Percentiles rank a stretch among this genome's conserved stretches.
These are phyloP conservation scores for Gnathonemus echidnorhynchus DNA, from an alignment of 2,113 vertebrate genomes.

Conservation along the genomic window DNA sequence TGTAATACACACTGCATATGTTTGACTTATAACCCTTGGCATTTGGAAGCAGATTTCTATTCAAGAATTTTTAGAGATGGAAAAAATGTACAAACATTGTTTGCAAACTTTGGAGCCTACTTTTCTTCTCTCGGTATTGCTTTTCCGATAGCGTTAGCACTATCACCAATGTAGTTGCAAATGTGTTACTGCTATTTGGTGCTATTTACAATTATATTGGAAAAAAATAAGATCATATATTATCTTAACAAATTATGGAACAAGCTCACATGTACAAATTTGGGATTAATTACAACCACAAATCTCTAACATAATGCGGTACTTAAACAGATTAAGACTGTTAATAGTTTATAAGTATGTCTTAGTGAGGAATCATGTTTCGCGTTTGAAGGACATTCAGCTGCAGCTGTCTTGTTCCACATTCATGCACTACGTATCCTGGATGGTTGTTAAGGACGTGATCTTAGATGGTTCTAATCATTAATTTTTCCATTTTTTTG, in stretches of 20 bases:
- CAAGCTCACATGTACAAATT: neutral
- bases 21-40: slow-evolving; percentile 89
- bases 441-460: neutral
- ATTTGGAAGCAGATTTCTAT: slow-evolving; percentile 77
- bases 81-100: slow-evolving; percentile 17
- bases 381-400: neutral
- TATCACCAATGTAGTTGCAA: neutral
- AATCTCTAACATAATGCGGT: neutral
- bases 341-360: neutral
- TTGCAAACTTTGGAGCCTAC: neutral
- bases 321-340: neutral
- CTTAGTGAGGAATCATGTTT: neutral
- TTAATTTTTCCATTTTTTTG: neutral
- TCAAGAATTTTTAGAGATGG: slow-evolving; percentile 65
- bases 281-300: neutral
- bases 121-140: neutral
- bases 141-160: neutral
- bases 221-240: neutral
- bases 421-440: neutral
- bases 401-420: neutral
- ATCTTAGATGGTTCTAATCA: neutral
- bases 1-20: slow-evolving; percentile 80
- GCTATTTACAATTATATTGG: neutral
- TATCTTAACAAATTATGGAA: neutral
- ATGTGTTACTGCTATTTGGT: neutral